phyloP scores from a whole-genome alignment of 2,113 vertebrate genomes.

The human (Homo sapiens) region DNA sequence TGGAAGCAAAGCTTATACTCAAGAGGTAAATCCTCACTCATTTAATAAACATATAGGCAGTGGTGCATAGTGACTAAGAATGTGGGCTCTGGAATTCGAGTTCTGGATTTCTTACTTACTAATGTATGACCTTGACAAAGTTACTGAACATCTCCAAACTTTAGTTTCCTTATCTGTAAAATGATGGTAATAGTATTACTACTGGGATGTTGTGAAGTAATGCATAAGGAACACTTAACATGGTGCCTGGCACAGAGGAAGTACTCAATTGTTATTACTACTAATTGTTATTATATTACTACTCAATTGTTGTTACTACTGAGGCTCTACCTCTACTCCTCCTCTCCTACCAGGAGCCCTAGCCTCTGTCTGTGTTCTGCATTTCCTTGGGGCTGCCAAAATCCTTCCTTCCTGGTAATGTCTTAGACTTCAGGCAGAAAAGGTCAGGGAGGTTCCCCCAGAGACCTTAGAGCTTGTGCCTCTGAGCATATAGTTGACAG shows the following conservation, averaged over 20 bases:
- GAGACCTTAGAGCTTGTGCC: background rate
- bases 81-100: background rate
- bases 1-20: background rate
- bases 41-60: background rate
- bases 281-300: background rate
- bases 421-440: background rate
- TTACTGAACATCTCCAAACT: background rate
- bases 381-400: background rate
- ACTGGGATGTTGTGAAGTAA: background rate
- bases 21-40: background rate
- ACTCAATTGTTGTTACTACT: background rate
- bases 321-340: background rate
- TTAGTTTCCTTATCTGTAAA: background rate
- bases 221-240: background rate
- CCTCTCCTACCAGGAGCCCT: no score
- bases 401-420: background rate
- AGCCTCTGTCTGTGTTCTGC: background rate
- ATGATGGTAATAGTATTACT: background rate
- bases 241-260: background rate
- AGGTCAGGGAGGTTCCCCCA: background rate
- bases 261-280: accelerated
- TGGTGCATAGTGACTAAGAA: background rate
- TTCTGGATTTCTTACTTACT: background rate
- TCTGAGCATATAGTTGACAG: background rate
- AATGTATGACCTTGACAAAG: background rate